phyloP scores from a whole-genome alignment of 2,113 vertebrate genomes.

The Piliocolobus tephrosceles region DNA sequence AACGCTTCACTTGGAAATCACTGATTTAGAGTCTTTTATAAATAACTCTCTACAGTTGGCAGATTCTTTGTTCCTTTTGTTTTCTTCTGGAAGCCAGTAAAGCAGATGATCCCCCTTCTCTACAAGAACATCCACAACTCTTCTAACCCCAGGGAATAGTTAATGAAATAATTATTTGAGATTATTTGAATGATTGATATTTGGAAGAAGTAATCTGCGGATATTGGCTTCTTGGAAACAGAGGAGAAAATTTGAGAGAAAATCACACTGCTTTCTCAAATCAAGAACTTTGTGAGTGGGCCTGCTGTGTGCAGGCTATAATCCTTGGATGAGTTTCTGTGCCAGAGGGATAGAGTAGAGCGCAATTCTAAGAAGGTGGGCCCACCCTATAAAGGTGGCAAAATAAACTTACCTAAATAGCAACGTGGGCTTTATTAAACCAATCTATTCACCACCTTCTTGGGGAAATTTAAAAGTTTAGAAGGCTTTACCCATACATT shows the following conservation, averaged over 20 bases:
- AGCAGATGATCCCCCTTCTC: background rate
- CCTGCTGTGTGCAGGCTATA: background rate
- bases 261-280: background rate
- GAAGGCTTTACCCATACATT: background rate
- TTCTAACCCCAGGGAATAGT: background rate
- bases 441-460: background rate
- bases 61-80: background rate
- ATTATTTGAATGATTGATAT: background rate
- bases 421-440: background rate
- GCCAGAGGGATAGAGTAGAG: background rate
- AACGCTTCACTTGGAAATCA: background rate
- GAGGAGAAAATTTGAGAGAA: background rate
- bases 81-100: constrained; percentile 26
- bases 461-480: background rate
- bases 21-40: background rate
- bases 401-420: background rate
- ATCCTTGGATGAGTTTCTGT: background rate
- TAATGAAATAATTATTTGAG: background rate
- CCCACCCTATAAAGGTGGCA: background rate
- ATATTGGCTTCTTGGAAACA: background rate
- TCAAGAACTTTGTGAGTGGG: background rate
- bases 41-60: background rate
- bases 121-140: background rate
- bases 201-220: background rate
- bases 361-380: background rate